A percentile compares a stretch with the other conserved stretches of the same genome.
Conservation (phyloP, 2,797 vertebrate species). For the Chaunax sp. region DNA sequence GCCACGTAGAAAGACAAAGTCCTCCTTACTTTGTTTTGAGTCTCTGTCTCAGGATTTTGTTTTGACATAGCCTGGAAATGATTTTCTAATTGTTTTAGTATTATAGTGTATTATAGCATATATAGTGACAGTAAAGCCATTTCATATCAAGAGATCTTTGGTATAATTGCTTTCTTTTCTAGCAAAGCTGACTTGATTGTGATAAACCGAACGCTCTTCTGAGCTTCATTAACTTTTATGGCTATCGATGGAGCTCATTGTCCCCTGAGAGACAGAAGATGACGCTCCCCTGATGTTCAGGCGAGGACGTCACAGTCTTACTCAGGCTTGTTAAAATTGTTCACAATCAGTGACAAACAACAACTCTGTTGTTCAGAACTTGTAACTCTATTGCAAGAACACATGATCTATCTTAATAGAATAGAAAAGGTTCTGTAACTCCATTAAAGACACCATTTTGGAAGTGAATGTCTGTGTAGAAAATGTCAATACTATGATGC, state of each 20-base stretch:
- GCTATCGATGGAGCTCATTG: conserved; percentile 7
- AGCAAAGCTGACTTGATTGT: background rate
- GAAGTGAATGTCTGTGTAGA: background rate
- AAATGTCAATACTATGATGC: background rate
- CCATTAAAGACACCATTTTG: background rate
- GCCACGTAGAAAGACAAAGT: too few relatives aligned
- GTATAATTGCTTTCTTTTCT: conserved; percentile 2
- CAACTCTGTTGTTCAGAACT: conserved; percentile 12
- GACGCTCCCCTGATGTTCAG: conserved; percentile 16
- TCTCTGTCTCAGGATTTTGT: too few relatives aligned
- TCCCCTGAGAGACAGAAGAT: conserved; percentile 17
- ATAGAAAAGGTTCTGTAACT: background rate
- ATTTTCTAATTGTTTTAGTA: too few relatives aligned
- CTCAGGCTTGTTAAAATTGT: background rate
- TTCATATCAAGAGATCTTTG: background rate
- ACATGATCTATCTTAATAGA: background rate
- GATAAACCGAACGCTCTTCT: background rate
- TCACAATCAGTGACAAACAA: background rate
- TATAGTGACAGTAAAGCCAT: background rate
- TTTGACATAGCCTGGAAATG: too few relatives aligned
- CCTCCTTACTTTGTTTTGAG: background rate
- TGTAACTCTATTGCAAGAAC: background rate
- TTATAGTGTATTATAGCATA: too few relatives aligned
- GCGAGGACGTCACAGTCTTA: conserved; percentile 33
- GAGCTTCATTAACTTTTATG: conserved; percentile 49